A percentile compares a stretch with the other conserved stretches of the same genome.
Evolutionary conservation across 1,140 invertebrate species (phyloP).

Genomic region (Tribolium castaneum): DNA sequence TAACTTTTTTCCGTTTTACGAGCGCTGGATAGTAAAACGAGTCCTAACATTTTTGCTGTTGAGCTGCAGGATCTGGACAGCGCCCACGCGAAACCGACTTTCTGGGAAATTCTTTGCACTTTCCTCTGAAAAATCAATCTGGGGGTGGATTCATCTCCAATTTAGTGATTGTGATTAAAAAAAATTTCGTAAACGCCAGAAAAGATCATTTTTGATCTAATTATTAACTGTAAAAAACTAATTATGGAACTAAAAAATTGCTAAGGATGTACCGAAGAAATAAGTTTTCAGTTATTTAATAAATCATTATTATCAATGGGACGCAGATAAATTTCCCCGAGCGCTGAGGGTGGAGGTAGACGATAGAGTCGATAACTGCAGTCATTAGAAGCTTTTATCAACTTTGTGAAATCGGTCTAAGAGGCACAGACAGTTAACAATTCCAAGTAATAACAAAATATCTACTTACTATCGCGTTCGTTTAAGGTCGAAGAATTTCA

Average conservation of each 20-base stretch:
- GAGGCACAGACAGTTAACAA: not conserved
- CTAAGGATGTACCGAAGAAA: too few species aligned
- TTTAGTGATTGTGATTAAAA: too few species aligned
- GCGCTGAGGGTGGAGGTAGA: not conserved
- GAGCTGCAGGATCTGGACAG: not conserved
- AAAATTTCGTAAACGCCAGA: too few species aligned
- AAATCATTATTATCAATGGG: too few species aligned
- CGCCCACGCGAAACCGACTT: not conserved
- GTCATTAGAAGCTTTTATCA: not conserved
- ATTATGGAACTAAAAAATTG: too few species aligned
- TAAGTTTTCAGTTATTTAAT: too few species aligned
- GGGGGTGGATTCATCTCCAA: too few species aligned
- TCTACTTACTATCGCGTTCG: not conserved
- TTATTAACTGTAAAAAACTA: too few species aligned
- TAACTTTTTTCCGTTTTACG: conserved; percentile 12
- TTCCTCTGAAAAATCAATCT: too few species aligned
- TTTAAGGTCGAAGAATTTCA: not conserved
- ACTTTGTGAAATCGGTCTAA: not conserved
- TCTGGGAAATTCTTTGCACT: not conserved
- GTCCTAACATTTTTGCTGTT: conserved; percentile 8
- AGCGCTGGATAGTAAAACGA: conserved; percentile 8
- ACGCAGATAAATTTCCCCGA: too few species aligned
- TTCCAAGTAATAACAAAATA: not conserved
- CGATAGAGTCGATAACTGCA: not conserved
- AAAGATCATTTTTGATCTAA: too few species aligned